Conservation (phyloP, 1,140 invertebrate genomes). For the Andrena cerasifolii region DNA sequence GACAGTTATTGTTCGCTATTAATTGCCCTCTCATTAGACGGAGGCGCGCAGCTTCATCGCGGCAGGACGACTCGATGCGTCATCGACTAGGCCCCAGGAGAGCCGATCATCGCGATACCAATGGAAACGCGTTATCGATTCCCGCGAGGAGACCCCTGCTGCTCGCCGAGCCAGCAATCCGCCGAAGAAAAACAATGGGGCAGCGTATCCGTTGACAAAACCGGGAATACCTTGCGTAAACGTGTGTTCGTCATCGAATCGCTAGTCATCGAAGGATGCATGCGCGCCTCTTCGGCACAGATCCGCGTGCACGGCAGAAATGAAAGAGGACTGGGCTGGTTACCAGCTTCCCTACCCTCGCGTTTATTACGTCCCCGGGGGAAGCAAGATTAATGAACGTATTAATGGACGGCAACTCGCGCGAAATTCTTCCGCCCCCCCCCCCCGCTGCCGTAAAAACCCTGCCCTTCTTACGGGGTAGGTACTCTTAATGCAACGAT, state of each 20-base stretch:
- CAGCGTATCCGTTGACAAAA: constrained; percentile 19
- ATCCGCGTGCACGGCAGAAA: constrained; percentile 29
- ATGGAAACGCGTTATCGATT: constrained; percentile 33
- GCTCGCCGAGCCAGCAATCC: constrained; percentile 24
- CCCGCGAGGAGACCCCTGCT: not conserved
- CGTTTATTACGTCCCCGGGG: constrained; percentile 6
- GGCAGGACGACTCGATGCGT: constrained; percentile 21
- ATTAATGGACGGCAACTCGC: constrained; percentile 22
- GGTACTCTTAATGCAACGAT: not conserved
- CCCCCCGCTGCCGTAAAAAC: not conserved
- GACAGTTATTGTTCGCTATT: not conserved
- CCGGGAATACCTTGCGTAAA: constrained; percentile 34
- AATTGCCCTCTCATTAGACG: not conserved
- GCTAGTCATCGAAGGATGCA: constrained; percentile 22
- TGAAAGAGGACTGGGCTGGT: not conserved
- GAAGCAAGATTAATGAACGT: constrained; percentile 58
- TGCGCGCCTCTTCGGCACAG: too few species aligned
- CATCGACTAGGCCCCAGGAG: constrained; percentile 24
- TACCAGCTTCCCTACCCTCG: not conserved
- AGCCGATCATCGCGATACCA: constrained; percentile 36
- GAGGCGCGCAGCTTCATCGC: not conserved
- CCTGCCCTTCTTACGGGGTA: not conserved
- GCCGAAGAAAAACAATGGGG: constrained; percentile 5
- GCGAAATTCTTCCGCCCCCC: constrained; percentile 18
- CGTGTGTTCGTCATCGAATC: constrained; percentile 29